phyloP scores from a whole-genome alignment of 1,140 invertebrate species.

The Trissolcus basalis region DNA sequence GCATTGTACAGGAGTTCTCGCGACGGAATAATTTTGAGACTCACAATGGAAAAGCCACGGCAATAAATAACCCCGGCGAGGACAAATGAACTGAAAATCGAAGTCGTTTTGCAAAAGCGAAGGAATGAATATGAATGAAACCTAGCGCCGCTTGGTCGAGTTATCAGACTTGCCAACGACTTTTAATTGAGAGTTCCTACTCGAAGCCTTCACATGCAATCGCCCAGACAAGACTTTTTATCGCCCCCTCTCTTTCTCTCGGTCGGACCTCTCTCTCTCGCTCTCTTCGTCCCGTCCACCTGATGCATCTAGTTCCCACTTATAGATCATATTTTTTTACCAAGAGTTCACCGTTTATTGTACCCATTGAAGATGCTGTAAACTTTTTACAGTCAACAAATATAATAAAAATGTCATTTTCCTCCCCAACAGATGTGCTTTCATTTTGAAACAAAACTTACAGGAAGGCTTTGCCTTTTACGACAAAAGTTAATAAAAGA shows the following conservation, averaged over 20 bases:
- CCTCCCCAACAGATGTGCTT: too few relatives aligned
- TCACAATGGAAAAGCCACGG: too few relatives aligned
- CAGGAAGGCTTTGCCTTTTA: too few relatives aligned
- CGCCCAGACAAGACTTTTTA: slow-evolving; percentile 50
- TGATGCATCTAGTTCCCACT: slow-evolving; percentile 48
- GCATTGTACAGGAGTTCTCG: too few relatives aligned
- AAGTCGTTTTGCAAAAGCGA: slow-evolving; percentile 13
- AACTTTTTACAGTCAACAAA: too few relatives aligned
- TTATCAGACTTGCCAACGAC: slow-evolving; percentile 55
- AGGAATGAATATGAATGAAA: slow-evolving; percentile 45
- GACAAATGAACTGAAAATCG: neutral
- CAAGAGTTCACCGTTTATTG: neutral
- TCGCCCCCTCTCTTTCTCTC: slow-evolving; percentile 22
- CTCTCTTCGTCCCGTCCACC: slow-evolving; percentile 38
- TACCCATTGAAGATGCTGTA: too few relatives aligned
- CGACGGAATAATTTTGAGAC: too few relatives aligned
- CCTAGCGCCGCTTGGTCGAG: slow-evolving; percentile 22
- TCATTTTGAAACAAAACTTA: too few relatives aligned
- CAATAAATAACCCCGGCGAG: too few relatives aligned
- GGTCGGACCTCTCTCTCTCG: slow-evolving; percentile 31
- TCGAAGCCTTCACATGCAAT: slow-evolving; percentile 54
- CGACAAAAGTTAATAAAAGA: too few relatives aligned
- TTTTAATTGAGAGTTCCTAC: slow-evolving; percentile 60
- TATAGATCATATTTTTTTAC: slow-evolving; percentile 31
- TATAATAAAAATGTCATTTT: too few relatives aligned